Base-by-base conservation (phyloP, 2,797 vertebrate genomes). In the Leptoclinus maculatus region DNA sequence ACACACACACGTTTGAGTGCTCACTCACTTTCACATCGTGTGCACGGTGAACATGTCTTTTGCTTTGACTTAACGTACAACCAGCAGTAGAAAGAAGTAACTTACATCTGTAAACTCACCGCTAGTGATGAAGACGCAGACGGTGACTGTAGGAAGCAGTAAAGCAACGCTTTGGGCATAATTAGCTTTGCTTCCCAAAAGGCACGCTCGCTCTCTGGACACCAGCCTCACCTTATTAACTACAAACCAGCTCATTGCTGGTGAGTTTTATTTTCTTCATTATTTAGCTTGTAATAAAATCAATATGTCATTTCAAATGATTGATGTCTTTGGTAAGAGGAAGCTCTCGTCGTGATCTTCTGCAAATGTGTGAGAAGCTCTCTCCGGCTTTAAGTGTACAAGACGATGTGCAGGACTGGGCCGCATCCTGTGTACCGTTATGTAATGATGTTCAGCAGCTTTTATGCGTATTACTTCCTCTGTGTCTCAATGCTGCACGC, bases 71-170 rank as follows among this genome's bases (percentile, higher is more conserved):
- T n/a, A n/a, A 59, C 29, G 5, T 29, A 36, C 2, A 56, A 59
- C 10, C 14, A 47, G 60, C 72, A 77, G 57, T 43, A 79, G 39
- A 80, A 84, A 75, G 16, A 66, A 45, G 58, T 49, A 47, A 69
- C 49, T 21, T 34, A 21, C 14, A 43, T 71, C 32, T 66, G 45
- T 72, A 74, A 66, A 74, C 38, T 74, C 41, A 56, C 53, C 58
- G 76, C 34, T 11, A 62, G 45, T 58, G 54, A 83, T 65, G 73
- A 74, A 59, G 70, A 66, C 71, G 68, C 69, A 88, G 73, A 82
- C 67, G 53, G 59, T 23, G 25, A 76, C 66, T 64, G 62, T 6
- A 68, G 69, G 76, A 68, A 60, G 73, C 68, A 82, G 43, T 45
- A 29, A 69, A 74, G 36, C 51, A 71, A 66, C 34, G 49, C 49